Evolutionary conservation across 2,113 vertebrate species (phyloP), one percentile per base, ranked within the genome.

Genomic region (Lathamus discolor): DNA sequence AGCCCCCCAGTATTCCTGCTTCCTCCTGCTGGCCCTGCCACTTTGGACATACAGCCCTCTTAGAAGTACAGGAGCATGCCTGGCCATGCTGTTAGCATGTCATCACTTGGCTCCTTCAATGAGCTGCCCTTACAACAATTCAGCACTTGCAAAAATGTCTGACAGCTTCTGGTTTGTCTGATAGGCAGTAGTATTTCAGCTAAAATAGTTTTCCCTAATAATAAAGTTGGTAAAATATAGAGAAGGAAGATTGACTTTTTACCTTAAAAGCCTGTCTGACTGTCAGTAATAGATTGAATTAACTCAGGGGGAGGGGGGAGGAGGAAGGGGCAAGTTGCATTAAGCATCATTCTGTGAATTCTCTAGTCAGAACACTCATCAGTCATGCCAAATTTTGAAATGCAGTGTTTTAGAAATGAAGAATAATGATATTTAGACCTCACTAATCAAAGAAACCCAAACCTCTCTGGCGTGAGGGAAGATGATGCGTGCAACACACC

Each of bases 171-270:
- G 27, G 16, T n/a, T 75, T 54, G 16, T 43, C 81, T 63, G 52
- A 66, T 2, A 2, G 3, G 8, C 0, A 0, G 14, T 22, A 41
- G 27, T 83, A 13, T 48, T 95, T 62, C 4, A 2, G 7, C 25
- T 93, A 35, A 89, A 86, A 64, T 44, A 49, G 44, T 44, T 70
- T 64, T 22, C 14, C 28, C 9, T 79, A 31, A 13, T 28, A 74
- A 44, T 44, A 84, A 61, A 72, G 31, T 37, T 75, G n/a, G 48
- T 59, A 63, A 87, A 88, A 55, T 25, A 4, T 49, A 28, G 39
- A 63, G 17, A 6, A 66, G 11, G 51, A 75, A 62, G 16, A 7
- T 22, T 54, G 25, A 13, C 57, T n/a, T 74, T 77, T 70, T 33
- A 8, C 8, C 18, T 86, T 76, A 25, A 81, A 88, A n/a, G 11